Conservation (phyloP, 1,140 invertebrate genomes). For the Oppia nitens region DNA sequence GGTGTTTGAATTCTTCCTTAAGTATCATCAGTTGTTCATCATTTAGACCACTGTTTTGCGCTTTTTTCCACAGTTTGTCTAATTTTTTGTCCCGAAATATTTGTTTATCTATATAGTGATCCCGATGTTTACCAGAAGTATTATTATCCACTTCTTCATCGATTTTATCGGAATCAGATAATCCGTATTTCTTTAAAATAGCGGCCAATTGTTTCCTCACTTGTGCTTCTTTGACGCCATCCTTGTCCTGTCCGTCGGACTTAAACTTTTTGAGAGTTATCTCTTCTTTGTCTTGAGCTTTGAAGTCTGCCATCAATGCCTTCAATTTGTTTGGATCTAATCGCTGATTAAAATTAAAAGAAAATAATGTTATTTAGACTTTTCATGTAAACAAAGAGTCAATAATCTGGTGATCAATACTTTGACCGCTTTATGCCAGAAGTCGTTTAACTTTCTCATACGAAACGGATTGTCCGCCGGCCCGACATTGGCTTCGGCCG, state of each 20-base stretch:
- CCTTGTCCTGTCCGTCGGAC: constrained; percentile 62
- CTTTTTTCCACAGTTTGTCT: constrained; percentile 74
- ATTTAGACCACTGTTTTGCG: constrained; percentile 51
- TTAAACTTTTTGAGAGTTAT: constrained; percentile 59
- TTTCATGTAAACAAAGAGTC: neutral
- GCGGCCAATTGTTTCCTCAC: constrained; percentile 57
- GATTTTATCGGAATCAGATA: constrained; percentile 60
- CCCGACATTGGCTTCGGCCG: constrained; percentile 33
- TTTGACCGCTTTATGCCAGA: constrained; percentile 65
- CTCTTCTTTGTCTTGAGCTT: constrained; percentile 82
- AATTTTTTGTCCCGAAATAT: constrained; percentile 77
- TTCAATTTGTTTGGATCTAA: constrained; percentile 64
- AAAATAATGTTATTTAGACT: neutral
- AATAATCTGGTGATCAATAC: constrained; percentile 32
- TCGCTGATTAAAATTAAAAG: constrained; percentile 39
- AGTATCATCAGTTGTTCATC: constrained; percentile 59
- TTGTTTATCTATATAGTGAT: constrained; percentile 48
- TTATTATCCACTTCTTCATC: constrained; percentile 45
- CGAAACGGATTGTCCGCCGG: constrained; percentile 56
- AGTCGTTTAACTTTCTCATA: constrained; percentile 62
- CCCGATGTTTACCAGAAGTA: constrained; percentile 42
- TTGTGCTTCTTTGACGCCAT: constrained; percentile 64
- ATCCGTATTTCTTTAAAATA: constrained; percentile 61
- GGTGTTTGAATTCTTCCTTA: constrained; percentile 74
- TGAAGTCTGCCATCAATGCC: constrained; percentile 66